Base-by-base conservation (phyloP, 1,140 invertebrate species). In the Ephestia elutella region DNA sequence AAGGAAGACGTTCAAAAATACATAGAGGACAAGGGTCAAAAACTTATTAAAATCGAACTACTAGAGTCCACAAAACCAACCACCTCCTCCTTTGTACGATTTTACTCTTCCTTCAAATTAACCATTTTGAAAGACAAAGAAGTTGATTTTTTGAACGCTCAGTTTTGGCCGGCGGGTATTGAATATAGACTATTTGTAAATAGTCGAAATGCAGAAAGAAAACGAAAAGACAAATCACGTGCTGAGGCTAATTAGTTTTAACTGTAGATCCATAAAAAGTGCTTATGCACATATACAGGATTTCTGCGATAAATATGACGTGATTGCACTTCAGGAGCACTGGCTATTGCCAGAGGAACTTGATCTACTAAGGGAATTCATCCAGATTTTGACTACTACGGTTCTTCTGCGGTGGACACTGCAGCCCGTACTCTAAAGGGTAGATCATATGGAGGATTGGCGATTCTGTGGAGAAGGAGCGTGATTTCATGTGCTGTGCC, bases 281-380 rank as follows among this genome's bases (percentile, higher is more conserved):
- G 35, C 62, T 0, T 18, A 55, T 4, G 53, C 51, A 1, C n/a
- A 38, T 30, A 30, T 59, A n/a, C n/a, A 56, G 10, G 1, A 15
- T 7, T 20, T 63, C 9, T 63, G 57, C 28, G 13, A 19, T 2
- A n/a, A 4, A 2, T n/a, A 32, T 13, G 57, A 56, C 21, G 15
- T 63, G 2, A n/a, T 60, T 5, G 53, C 53, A 4, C 25, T 60
- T 1, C 51, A 55, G 44, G 53, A 63, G 25, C 57, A 49, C 1
- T 63, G 56, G 61, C 18, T 63, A 0, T n/a, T 58, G 0, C 35
- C 50, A 0, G 11, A 63, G 2, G 62, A 63, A 32, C 38, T 63
- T 5, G 15, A 21, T 7, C 21, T 49, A 7, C 25, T 59, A 25
- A 17, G 0, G 48, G 7, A 13, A 59, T 63, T n/a, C n/a, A 25